These are phyloP conservation scores for Tethea ocularis DNA, from an alignment of 2,888 invertebrate genomes.

Conservation along the genomic window DNA sequence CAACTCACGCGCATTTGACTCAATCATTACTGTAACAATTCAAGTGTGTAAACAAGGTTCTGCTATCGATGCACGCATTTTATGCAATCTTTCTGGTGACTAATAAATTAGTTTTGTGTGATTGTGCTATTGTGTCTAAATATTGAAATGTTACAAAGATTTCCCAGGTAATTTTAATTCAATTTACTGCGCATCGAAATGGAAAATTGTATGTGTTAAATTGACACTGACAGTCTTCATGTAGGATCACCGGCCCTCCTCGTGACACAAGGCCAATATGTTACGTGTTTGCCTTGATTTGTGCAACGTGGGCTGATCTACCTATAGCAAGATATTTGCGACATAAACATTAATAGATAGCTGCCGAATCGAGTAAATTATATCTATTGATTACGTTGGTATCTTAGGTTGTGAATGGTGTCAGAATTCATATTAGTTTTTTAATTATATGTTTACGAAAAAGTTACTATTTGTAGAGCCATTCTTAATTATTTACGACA, in stretches of 20 bases:
- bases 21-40: conserved; percentile 42
- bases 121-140: background rate
- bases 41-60: conserved; percentile 50
- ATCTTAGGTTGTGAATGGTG: background rate
- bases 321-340: conserved; percentile 18
- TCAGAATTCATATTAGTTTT: background rate
- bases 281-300: conserved; percentile 49
- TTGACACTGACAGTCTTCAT: conserved; percentile 14
- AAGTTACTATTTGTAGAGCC: background rate
- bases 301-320: conserved; percentile 39
- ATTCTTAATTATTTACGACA: background rate
- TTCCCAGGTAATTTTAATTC: conserved; percentile 2
- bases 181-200: conserved; percentile 7
- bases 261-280: conserved; percentile 46
- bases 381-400: background rate
- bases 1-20: conserved; percentile 45
- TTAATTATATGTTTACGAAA: no score
- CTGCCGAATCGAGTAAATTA: background rate
- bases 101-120: background rate
- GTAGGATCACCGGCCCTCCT: conserved; percentile 32
- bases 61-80: conserved; percentile 22
- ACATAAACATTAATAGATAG: background rate
- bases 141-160: background rate
- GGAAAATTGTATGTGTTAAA: conserved; percentile 7
- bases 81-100: conserved; percentile 4